phyloP scores from a whole-genome alignment of 2,113 vertebrate genomes.

The Archocentrus centrarchus region DNA sequence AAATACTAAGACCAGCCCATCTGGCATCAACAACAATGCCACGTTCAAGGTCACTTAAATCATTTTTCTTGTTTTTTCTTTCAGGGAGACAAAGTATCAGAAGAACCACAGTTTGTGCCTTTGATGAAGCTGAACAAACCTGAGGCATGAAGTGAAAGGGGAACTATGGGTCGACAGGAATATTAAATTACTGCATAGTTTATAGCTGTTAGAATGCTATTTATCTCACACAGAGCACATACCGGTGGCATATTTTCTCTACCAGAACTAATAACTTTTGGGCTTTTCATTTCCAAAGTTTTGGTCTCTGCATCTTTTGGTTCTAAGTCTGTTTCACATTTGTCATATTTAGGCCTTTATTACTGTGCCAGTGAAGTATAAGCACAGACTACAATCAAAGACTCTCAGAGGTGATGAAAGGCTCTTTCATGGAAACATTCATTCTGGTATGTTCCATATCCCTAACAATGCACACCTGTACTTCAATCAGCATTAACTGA shows the following conservation, averaged over 20 bases:
- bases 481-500: background rate
- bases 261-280: background rate
- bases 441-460: conserved; percentile 30
- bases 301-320: background rate
- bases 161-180: conserved; percentile 2
- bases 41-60: too few relatives aligned
- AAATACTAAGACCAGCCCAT: background rate
- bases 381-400: background rate
- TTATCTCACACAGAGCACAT: background rate
- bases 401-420: background rate
- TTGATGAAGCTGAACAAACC: conserved; percentile 24
- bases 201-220: background rate
- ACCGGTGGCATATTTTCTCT: background rate
- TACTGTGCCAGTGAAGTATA: background rate
- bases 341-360: background rate
- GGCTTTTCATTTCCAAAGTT: background rate
- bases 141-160: background rate
- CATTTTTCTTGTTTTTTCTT: background rate
- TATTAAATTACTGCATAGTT: background rate
- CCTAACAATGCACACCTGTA: conserved; percentile 24
- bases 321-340: background rate
- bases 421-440: conserved; percentile 8
- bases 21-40: background rate
- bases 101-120: conserved; percentile 36
- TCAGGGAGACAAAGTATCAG: conserved; percentile 30